Conservation (phyloP, 2,113 vertebrate species). For the Osmerus mordax region DNA sequence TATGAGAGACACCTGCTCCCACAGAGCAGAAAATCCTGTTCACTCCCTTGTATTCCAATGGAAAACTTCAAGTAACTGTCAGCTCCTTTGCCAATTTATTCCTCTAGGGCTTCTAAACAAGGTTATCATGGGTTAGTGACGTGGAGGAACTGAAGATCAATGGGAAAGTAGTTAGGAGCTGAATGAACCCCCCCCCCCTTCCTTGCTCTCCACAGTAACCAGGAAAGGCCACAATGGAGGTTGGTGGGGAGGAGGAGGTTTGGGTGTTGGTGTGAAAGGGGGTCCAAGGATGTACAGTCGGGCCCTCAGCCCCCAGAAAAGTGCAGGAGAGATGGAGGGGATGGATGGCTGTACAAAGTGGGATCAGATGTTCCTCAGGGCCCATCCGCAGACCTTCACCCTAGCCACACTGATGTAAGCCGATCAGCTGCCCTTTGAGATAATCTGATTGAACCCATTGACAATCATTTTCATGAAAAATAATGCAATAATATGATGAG, state of each 20-base stretch:
- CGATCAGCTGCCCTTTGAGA: conserved; percentile 46
- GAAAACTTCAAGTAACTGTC: conserved; percentile 6
- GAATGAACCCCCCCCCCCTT: no score
- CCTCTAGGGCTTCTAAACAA: conserved; percentile 43
- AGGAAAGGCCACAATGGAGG: conserved; percentile 10
- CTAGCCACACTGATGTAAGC: conserved; percentile 47
- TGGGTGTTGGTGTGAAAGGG: conserved; percentile 21
- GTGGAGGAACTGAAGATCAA: conserved; percentile 44
- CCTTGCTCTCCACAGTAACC: not conserved
- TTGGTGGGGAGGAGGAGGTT: conserved; percentile 21
- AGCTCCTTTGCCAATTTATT: conserved; percentile 15
- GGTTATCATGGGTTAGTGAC: conserved; percentile 49
- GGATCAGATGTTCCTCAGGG: conserved; percentile 34
- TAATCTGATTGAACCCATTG: conserved; percentile 55
- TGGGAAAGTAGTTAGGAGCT: conserved; percentile 33
- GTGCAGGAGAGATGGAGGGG: not conserved
- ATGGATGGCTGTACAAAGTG: not conserved
- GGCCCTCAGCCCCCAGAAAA: not conserved
- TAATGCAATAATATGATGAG: conserved; percentile 51
- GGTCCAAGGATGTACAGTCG: not conserved
- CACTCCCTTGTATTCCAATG: conserved; percentile 21
- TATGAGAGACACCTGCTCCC: conserved; percentile 50
- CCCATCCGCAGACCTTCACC: conserved; percentile 18
- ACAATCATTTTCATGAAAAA: conserved; percentile 42
- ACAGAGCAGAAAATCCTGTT: conserved; percentile 17